A percentile compares a stretch with the other conserved stretches of the same genome.
Conservation (phyloP, 2,888 invertebrate species). For the Amaurobius ferox region DNA sequence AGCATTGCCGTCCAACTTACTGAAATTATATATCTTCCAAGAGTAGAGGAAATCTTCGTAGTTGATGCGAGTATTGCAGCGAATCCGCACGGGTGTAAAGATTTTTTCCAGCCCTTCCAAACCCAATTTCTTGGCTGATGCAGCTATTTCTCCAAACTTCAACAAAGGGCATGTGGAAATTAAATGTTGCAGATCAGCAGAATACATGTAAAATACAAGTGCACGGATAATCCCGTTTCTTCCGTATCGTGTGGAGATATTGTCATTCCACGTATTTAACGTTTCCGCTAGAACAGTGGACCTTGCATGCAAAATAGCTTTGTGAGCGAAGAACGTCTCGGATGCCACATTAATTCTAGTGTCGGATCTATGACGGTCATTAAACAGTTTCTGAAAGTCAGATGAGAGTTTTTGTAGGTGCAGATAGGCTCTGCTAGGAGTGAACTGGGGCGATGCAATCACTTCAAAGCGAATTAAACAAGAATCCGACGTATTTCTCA, state of each 20-base stretch:
- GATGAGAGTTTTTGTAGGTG: background rate
- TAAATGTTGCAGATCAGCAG: background rate
- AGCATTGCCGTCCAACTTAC: background rate
- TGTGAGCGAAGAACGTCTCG: background rate
- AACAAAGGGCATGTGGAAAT: background rate
- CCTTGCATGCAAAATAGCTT: background rate
- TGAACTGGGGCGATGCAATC: background rate
- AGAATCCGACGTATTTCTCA: no score
- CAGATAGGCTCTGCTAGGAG: background rate
- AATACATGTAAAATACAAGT: no score
- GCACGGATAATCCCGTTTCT: no score
- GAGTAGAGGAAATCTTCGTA: background rate
- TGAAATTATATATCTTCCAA: background rate
- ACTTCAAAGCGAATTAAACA: background rate
- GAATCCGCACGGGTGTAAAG: background rate
- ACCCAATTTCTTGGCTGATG: background rate
- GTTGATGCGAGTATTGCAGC: background rate
- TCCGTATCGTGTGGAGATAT: background rate
- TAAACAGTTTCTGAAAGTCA: background rate
- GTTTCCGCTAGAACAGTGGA: background rate
- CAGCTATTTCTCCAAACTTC: background rate
- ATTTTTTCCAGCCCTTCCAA: background rate
- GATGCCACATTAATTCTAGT: background rate
- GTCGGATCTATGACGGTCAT: background rate
- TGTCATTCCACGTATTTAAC: no score